Evolutionary conservation across 2,888 invertebrate species (phyloP), one percentile per base, ranked within the genome.

Genomic region (Ophraella communa): DNA sequence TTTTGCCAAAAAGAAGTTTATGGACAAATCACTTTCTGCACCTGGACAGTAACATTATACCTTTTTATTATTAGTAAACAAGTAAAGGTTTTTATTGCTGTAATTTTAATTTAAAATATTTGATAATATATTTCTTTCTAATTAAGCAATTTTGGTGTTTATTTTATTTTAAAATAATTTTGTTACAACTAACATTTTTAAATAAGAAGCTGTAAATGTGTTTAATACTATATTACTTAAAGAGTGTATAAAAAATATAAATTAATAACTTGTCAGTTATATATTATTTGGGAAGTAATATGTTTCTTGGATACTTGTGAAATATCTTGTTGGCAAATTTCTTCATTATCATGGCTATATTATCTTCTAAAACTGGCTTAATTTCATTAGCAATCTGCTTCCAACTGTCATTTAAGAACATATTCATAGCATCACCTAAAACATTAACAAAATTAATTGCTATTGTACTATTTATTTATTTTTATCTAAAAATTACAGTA

Each of bases 1-100:
- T 81, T 99, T 99, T 85, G 93, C 97, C 24, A 97, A 97, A 81
- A 96, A 97, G 88, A 97, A 96, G 87, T 99, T 99, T 82, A 98
- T 99, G 98, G 99, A 99, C 82, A 98, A 98, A 81, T 96, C 96
- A 24, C 85, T 99, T 24, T 91, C 95, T 30, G 94, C 91, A 0
- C 95, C 95, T 1, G 96, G 96, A 44, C 92, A 92, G 80, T 91
- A 83, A 21, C 21, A 4, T 14, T 20, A 23, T n/a, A n/a, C n/a
- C n/a, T n/a, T n/a, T n/a, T n/a, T n/a, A n/a, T n/a, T n/a, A n/a
- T n/a, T n/a, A n/a, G n/a, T n/a, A n/a, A n/a, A n/a, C n/a, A n/a
- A n/a, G n/a, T n/a, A n/a, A n/a, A n/a, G n/a, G n/a, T n/a, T n/a
- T n/a, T n/a, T n/a, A n/a, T n/a, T n/a, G n/a, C n/a, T n/a, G n/a